phyloP scores from a whole-genome alignment of 1,140 invertebrate genomes.

The Archegozetes longisetosus region DNA sequence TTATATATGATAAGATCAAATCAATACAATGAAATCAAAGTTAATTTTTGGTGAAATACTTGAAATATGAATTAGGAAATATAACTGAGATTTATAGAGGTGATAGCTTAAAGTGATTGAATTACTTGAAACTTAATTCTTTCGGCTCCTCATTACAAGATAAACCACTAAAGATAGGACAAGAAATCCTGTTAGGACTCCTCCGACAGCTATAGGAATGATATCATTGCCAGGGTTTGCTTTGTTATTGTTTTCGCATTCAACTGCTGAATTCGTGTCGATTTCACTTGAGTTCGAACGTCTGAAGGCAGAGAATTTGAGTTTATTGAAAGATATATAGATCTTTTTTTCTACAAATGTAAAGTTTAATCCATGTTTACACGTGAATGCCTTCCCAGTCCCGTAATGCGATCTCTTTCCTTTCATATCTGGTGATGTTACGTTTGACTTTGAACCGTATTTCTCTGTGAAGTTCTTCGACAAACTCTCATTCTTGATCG shows the following conservation, averaged over 20 bases:
- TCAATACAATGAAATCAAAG: too few species aligned
- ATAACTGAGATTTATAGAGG: background rate
- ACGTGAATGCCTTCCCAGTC: background rate
- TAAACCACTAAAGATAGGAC: background rate
- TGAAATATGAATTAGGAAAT: too few species aligned
- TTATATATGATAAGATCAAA: too few species aligned
- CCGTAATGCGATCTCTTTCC: background rate
- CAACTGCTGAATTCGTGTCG: background rate
- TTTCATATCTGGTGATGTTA: background rate
- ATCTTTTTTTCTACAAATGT: background rate
- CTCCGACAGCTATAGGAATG: constrained; percentile 2
- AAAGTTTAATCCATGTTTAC: background rate
- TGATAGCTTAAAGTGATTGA: too few species aligned
- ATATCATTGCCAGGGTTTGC: background rate
- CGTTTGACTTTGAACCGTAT: background rate
- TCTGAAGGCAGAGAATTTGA: background rate
- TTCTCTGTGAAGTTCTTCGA: background rate
- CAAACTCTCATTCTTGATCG: background rate
- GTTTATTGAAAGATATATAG: background rate
- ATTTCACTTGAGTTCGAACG: background rate
- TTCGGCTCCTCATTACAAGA: constrained; percentile 3
- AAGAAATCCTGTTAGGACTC: constrained; percentile 4
- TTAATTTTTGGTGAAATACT: too few species aligned
- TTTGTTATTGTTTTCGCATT: background rate
- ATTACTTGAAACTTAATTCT: background rate